Evolutionary conservation across 1,140 invertebrate genomes (phyloP).

Genomic region (Hesperophylax magnus): DNA sequence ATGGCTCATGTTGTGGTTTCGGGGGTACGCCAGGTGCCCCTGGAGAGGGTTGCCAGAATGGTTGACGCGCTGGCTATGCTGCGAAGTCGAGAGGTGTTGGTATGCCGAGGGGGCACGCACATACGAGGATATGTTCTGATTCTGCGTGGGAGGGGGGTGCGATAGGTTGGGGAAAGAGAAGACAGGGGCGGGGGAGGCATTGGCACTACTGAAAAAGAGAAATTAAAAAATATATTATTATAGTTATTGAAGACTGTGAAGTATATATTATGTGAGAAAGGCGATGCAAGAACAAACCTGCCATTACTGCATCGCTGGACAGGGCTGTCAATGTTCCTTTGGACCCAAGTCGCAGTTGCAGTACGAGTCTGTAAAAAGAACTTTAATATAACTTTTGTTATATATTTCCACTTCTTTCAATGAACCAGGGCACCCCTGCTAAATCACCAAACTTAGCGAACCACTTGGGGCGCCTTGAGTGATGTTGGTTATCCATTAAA

Average conservation of each 20-base stretch:
- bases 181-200: slow-evolving; percentile 13
- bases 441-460: too few species aligned
- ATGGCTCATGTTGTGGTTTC: not conserved
- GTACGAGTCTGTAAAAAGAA: not conserved
- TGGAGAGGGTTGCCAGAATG: not conserved
- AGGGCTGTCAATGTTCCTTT: slow-evolving; percentile 4
- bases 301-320: slow-evolving; percentile 13
- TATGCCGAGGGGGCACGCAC: not conserved
- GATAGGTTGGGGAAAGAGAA: slow-evolving; percentile 24
- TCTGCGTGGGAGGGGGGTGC: not conserved
- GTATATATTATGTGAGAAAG: too few species aligned
- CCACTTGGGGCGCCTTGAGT: too few species aligned
- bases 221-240: too few species aligned
- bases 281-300: too few species aligned
- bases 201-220: slow-evolving; percentile 8
- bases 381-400: too few species aligned
- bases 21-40: not conserved
- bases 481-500: too few species aligned
- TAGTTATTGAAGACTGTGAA: too few species aligned
- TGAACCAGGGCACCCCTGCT: too few species aligned
- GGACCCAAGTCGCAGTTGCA: not conserved
- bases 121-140: not conserved
- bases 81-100: not conserved
- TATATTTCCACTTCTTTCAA: too few species aligned
- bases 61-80: not conserved